A percentile compares a stretch with the other conserved stretches of the same genome.
Evolutionary conservation across 2,888 invertebrate genomes (phyloP).

Genomic region (Conus canariensis): DNA sequence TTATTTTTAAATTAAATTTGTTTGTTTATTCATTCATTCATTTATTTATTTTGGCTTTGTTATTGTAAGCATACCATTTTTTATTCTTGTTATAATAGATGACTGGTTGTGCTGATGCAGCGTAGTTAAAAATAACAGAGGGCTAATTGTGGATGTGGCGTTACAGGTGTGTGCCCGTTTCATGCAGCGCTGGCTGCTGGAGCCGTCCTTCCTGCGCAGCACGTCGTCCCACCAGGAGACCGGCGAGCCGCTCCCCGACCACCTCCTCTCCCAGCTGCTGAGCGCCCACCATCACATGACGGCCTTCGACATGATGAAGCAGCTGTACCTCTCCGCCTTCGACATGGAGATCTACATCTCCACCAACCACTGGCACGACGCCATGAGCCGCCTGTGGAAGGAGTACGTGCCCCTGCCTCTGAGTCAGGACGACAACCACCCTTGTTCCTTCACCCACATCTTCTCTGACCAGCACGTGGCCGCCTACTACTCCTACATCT

Average conservation of each 20-base stretch:
- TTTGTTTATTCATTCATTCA: too few relatives aligned
- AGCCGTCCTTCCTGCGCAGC: conserved; percentile 82
- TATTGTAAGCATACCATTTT: too few relatives aligned
- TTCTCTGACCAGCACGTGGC: conserved; percentile 91
- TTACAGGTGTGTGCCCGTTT: conserved; percentile 87
- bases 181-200: conserved; percentile 88
- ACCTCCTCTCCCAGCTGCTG: conserved; percentile 80
- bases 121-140: too few relatives aligned
- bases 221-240: conserved; percentile 89
- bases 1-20: too few relatives aligned
- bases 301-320: conserved; percentile 86
- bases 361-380: conserved; percentile 89
- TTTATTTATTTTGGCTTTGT: too few relatives aligned
- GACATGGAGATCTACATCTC: conserved; percentile 91
- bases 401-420: conserved; percentile 88
- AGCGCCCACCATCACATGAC: conserved; percentile 24
- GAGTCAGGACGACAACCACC: conserved; percentile 89
- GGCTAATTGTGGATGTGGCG: too few relatives aligned
- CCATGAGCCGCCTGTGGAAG: conserved; percentile 89
- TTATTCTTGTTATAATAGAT: too few relatives aligned
- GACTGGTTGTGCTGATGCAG: too few relatives aligned
- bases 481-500: conserved; percentile 90
- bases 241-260: conserved; percentile 85
- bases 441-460: conserved; percentile 91
- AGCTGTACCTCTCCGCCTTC: conserved; percentile 89